phyloP scores from a whole-genome alignment of 2,888 invertebrate species.

The Ornithoptera priamus region DNA sequence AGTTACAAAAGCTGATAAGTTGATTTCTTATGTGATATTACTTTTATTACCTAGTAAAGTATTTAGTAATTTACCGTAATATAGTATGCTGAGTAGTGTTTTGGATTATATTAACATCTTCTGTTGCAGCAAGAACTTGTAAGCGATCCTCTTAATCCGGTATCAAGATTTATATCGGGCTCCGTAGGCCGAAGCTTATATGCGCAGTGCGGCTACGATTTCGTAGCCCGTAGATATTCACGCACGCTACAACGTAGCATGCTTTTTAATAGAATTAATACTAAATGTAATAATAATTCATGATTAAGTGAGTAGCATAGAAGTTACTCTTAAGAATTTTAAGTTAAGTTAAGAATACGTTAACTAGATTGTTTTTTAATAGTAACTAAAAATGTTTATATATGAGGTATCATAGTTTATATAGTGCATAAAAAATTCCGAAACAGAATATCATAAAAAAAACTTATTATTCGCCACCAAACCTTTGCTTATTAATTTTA shows the following conservation, averaged over 20 bases:
- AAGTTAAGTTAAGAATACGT: too few species aligned
- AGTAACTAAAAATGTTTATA: too few species aligned
- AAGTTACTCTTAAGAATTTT: too few species aligned
- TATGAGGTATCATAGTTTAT: too few species aligned
- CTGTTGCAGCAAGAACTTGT: conserved; percentile 62
- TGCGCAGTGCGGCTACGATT: conserved; percentile 61
- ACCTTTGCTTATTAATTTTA: too few species aligned
- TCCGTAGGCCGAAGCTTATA: conserved; percentile 47
- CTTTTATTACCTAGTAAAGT: background rate
- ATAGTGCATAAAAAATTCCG: too few species aligned
- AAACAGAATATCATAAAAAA: too few species aligned
- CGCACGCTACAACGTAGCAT: conserved; percentile 40
- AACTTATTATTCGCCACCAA: too few species aligned
- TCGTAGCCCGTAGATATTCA: conserved; percentile 35
- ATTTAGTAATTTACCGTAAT: background rate
- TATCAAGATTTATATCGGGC: conserved; percentile 64
- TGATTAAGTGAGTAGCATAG: too few species aligned
- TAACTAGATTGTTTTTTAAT: too few species aligned
- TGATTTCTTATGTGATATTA: too few species aligned
- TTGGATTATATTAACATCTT: conserved; percentile 53
- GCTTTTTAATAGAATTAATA: background rate
- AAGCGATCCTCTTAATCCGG: conserved; percentile 65
- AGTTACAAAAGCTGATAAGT: too few species aligned
- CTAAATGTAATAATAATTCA: conserved; percentile 34
- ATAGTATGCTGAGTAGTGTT: conserved; percentile 8